These are phyloP conservation scores for Rhamphomyia laevipes DNA, from an alignment of 2,888 invertebrate species.

Conservation along the genomic window DNA sequence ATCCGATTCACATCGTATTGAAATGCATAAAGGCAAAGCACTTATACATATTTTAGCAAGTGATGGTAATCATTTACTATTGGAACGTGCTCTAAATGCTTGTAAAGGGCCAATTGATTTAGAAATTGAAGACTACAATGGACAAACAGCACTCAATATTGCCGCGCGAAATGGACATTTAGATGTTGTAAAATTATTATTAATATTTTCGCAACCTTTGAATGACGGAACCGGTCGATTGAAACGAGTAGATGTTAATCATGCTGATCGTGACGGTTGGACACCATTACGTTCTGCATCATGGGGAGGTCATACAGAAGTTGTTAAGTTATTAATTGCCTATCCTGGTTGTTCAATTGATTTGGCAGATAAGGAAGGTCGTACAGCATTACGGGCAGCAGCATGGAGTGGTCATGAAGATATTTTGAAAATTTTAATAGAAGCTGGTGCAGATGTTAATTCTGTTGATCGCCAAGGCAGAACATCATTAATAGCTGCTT, in stretches of 20 bases:
- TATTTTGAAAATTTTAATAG: conserved; percentile 61
- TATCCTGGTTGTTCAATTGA: conserved; percentile 70
- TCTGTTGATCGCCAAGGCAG: conserved; percentile 80
- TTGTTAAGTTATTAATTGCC: conserved; percentile 65
- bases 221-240: conserved; percentile 32
- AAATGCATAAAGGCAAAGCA: conserved; percentile 47
- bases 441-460: conserved; percentile 68
- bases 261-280: conserved; percentile 79
- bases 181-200: conserved; percentile 54
- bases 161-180: conserved; percentile 70
- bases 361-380: conserved; percentile 73
- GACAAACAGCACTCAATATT: conserved; percentile 76
- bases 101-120: conserved; percentile 41
- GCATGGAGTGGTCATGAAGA: conserved; percentile 92
- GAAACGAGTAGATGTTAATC: conserved; percentile 56
- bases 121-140: conserved; percentile 59
- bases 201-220: conserved; percentile 32
- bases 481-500: conserved; percentile 87
- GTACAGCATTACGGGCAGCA: conserved; percentile 81
- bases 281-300: conserved; percentile 84
- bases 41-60: conserved; percentile 65
- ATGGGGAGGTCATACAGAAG: conserved; percentile 90
- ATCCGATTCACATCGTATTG: conserved; percentile 36
- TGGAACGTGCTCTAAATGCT: conserved; percentile 52
- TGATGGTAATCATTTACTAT: conserved; percentile 57